These are phyloP conservation scores for Pseudopipra pipra DNA, from an alignment of 2,113 vertebrate genomes.

Conservation along the genomic window DNA sequence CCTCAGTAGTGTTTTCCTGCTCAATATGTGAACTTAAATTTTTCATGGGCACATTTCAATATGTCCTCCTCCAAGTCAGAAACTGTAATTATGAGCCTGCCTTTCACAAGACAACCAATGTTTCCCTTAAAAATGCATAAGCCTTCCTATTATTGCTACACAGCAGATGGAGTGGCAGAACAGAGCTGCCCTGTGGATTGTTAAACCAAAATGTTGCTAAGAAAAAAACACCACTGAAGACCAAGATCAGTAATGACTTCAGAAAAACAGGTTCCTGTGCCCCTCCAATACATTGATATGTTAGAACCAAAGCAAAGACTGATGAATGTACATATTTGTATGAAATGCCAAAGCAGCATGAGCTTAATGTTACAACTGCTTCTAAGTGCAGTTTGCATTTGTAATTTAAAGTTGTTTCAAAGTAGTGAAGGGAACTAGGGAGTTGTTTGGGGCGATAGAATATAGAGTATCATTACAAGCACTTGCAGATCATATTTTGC, in stretches of 20 bases:
- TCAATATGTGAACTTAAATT: not conserved
- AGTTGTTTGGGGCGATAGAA: slow-evolving; percentile 32
- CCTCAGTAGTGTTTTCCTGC: not conserved
- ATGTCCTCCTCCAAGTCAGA: not conserved
- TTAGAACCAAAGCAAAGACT: not conserved
- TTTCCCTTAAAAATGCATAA: slow-evolving; percentile 48
- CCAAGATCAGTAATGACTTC: not conserved
- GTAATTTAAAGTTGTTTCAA: slow-evolving; percentile 48
- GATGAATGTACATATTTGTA: not conserved
- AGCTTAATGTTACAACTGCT: slow-evolving; percentile 18
- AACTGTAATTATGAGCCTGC: slow-evolving; percentile 5
- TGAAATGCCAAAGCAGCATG: slow-evolving; percentile 1
- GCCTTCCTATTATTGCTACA: not conserved
- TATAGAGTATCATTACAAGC: slow-evolving; percentile 7
- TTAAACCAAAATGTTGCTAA: slow-evolving; percentile 16
- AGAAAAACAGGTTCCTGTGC: slow-evolving; percentile 1
- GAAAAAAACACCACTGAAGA: not conserved
- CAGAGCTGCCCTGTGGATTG: slow-evolving; percentile 27
- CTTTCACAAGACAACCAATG: not conserved
- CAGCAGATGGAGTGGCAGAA: slow-evolving; percentile 39
- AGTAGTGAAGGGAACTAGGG: slow-evolving; percentile 26
- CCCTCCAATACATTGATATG: not conserved
- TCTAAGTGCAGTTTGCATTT: slow-evolving; percentile 24
- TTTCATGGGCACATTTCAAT: not conserved
- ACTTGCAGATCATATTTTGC: slow-evolving; percentile 13